These are phyloP conservation scores for Lepidurus packardi DNA, from an alignment of 1,140 invertebrate genomes.

Conservation along the genomic window DNA sequence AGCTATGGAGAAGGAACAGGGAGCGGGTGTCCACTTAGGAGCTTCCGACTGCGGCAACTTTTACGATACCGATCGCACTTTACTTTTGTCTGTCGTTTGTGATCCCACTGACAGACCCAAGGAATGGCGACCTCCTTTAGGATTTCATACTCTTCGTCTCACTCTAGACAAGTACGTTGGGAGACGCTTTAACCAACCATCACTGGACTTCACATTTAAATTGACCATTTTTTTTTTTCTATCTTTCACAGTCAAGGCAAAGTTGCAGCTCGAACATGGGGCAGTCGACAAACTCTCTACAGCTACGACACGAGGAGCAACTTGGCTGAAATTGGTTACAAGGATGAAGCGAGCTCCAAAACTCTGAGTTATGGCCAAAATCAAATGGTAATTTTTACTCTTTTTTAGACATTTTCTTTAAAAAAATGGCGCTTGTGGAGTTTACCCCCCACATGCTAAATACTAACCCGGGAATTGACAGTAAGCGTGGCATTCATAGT, in stretches of 20 bases:
- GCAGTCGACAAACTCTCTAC: constrained; percentile 73
- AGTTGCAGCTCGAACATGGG: constrained; percentile 87
- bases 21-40: constrained; percentile 1
- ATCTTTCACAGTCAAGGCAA: constrained; percentile 62
- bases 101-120: constrained; percentile 77
- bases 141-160: constrained; percentile 57
- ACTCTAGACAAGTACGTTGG: constrained; percentile 66
- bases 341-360: constrained; percentile 62
- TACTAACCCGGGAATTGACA: too few relatives aligned
- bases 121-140: constrained; percentile 62
- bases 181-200: neutral
- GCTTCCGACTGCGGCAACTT: constrained; percentile 57
- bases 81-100: constrained; percentile 77
- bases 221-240: neutral
- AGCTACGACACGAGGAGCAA: constrained; percentile 80
- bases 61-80: constrained; percentile 71
- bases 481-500: too few relatives aligned
- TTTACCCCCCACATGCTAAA: too few relatives aligned
- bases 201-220: neutral
- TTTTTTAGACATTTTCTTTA: neutral
- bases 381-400: constrained; percentile 54
- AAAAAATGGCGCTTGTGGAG: constrained; percentile 18
- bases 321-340: constrained; percentile 71
- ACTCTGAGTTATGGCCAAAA: constrained; percentile 74
- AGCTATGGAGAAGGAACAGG: neutral